These are phyloP conservation scores for Scytalopus superciliaris DNA, from an alignment of 2,113 vertebrate genomes.

Conservation along the genomic window DNA sequence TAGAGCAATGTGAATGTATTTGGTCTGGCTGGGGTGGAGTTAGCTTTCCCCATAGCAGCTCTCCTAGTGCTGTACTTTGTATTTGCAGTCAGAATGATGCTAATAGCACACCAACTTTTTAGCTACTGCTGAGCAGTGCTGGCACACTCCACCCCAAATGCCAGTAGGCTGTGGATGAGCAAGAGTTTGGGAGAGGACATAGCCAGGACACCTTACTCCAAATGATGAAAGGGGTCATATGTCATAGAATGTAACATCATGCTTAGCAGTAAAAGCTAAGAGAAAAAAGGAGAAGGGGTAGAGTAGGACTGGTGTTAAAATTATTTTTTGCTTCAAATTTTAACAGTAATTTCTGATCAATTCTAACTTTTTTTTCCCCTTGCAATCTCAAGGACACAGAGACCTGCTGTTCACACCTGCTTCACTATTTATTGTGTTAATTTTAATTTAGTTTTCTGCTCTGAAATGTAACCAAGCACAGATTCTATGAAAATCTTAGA, in stretches of 20 bases:
- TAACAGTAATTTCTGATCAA: not conserved
- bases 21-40: not conserved
- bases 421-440: not conserved
- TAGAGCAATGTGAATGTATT: accelerated
- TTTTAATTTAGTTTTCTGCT: not conserved
- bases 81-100: not conserved
- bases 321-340: not conserved
- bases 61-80: not conserved
- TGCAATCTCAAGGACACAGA: not conserved
- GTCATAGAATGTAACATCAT: no score
- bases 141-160: not conserved
- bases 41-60: not conserved
- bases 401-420: not conserved
- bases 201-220: not conserved
- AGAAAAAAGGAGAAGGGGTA: not conserved
- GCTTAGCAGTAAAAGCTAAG: not conserved
- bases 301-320: accelerated
- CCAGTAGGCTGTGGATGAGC: not conserved
- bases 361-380: not conserved
- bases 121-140: not conserved
- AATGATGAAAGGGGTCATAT: not conserved
- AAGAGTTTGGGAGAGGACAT: not conserved
- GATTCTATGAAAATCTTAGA: not conserved
- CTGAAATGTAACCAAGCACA: not conserved
- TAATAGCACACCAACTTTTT: not conserved